Conservation (phyloP, 2,797 vertebrate species). For the Gymnothorax javanicus region DNA sequence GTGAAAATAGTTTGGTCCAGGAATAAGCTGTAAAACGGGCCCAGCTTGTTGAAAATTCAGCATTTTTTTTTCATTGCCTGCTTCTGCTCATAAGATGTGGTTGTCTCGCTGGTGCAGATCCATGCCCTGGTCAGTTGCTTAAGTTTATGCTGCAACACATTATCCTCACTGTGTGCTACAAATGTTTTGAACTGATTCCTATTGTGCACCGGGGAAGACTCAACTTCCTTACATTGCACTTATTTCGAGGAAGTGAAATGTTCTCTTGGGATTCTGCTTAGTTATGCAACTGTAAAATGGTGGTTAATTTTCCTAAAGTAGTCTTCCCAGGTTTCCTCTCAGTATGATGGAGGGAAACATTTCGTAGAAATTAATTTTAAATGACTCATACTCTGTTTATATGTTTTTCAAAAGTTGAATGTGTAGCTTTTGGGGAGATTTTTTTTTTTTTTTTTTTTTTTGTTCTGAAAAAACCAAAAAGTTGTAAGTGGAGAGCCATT, state of each 20-base stretch:
- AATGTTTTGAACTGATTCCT: not conserved
- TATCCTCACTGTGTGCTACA: not conserved
- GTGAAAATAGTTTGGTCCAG: too few relatives aligned
- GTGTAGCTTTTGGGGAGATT: not conserved
- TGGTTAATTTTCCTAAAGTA: not conserved
- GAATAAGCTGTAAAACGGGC: too few relatives aligned
- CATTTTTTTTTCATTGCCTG: not conserved
- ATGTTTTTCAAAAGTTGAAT: not conserved
- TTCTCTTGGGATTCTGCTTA: not conserved
- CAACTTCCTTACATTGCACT: not conserved
- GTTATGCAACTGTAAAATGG: not conserved
- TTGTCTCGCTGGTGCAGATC: not conserved
- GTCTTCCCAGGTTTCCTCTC: not conserved
- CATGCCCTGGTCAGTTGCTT: not conserved
- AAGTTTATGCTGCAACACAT: not conserved
- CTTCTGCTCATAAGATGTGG: not conserved
- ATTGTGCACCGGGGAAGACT: not conserved
- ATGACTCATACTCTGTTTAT: not conserved
- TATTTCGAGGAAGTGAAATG: not conserved
- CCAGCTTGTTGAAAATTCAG: not conserved
- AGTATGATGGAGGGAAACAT: not conserved
- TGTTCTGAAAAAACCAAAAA: too few relatives aligned
- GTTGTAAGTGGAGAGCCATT: too few relatives aligned
- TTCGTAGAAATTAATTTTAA: not conserved
- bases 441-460: too few relatives aligned